Percentiles rank a stretch among this genome's conserved stretches.
Evolutionary conservation across 2,888 invertebrate species (phyloP).

Genomic region (Mesochorus sp.): DNA sequence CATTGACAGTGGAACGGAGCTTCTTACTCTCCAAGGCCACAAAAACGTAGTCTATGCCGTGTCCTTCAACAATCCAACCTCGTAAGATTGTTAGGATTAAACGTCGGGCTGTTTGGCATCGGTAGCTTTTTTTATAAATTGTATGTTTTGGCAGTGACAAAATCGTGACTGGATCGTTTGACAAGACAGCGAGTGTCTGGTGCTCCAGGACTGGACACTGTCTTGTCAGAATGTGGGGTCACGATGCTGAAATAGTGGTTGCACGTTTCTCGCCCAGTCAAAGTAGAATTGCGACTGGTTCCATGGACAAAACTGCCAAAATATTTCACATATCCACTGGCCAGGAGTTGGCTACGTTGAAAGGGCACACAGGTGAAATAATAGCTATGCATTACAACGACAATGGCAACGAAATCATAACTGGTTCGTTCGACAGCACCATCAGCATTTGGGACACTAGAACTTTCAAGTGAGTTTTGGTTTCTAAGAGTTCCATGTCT

Average conservation of each 20-base stretch:
- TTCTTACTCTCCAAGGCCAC: conserved; percentile 88
- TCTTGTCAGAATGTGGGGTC: conserved; percentile 88
- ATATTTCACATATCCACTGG: conserved; percentile 88
- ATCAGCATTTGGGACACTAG: conserved; percentile 90
- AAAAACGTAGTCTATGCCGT: conserved; percentile 92
- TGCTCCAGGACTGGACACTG: conserved; percentile 87
- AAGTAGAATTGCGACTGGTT: conserved; percentile 88
- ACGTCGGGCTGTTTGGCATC: too few species aligned
- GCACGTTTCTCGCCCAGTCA: conserved; percentile 87
- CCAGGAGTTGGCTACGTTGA: conserved; percentile 84
- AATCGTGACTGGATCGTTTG: conserved; percentile 91
- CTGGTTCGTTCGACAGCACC: conserved; percentile 91
- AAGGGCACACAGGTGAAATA: conserved; percentile 90
- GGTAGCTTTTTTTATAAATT: background rate
- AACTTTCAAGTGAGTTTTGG: conserved; percentile 83
- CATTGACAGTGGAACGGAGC: conserved; percentile 87
- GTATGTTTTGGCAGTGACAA: conserved; percentile 83
- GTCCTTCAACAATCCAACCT: conserved; percentile 89
- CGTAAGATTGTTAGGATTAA: conserved; percentile 83
- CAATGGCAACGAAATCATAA: conserved; percentile 87
- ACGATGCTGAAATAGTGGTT: conserved; percentile 89
- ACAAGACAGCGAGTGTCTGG: conserved; percentile 91
- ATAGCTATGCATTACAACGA: conserved; percentile 88
- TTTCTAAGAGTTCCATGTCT: too few species aligned
- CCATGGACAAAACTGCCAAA: conserved; percentile 90